phyloP scores from a whole-genome alignment of 2,888 invertebrate species.

The Brachylomia viminalis region DNA sequence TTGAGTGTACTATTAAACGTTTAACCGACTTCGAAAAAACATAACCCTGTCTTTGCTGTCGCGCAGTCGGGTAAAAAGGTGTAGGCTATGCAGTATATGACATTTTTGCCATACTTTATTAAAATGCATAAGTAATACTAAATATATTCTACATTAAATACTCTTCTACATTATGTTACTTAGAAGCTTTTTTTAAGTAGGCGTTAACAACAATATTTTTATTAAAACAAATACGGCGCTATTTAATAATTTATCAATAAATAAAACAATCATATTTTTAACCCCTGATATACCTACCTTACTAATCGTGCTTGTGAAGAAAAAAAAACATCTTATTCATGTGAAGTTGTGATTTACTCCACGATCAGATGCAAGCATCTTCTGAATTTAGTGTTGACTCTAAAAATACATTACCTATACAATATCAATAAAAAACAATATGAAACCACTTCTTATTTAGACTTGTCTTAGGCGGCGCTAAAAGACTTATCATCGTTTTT shows the following conservation, averaged over 20 bases:
- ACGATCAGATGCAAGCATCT: neutral
- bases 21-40: neutral
- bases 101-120: neutral
- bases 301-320: neutral
- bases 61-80: too few species aligned
- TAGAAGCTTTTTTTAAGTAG: too few species aligned
- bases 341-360: neutral
- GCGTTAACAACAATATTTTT: neutral
- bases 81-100: too few species aligned
- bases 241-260: neutral
- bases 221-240: neutral
- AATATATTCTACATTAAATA: too few species aligned
- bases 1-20: neutral
- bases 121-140: too few species aligned
- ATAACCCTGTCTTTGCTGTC: neutral
- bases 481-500: conserved; percentile 26
- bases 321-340: too few species aligned
- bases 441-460: neutral
- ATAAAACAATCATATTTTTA: neutral
- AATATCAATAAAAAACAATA: neutral
- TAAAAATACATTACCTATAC: neutral
- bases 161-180: too few species aligned
- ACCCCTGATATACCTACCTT: neutral
- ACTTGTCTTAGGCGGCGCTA: conserved; percentile 4
- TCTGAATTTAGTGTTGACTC: neutral